Conservation (phyloP, 2,797 vertebrate species). For the Hapalemur alaotrensis region DNA sequence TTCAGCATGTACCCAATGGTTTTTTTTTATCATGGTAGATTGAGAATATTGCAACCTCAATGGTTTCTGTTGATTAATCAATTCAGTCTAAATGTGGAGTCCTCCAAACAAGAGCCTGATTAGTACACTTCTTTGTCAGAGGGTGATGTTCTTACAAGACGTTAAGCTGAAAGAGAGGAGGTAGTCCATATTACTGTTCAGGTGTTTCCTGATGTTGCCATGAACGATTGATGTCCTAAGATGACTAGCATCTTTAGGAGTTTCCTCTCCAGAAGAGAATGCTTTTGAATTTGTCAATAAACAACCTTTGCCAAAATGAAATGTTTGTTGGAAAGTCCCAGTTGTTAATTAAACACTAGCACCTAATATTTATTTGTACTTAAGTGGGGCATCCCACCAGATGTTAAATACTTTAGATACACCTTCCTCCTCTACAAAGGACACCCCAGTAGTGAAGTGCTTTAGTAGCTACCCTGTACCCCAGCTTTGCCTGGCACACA, state of each 20-base stretch:
- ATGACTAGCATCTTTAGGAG: background rate
- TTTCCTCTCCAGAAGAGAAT: slow-evolving; percentile 33
- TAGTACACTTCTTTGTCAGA: background rate
- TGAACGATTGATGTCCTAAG: background rate
- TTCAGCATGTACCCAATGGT: background rate
- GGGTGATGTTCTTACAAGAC: background rate
- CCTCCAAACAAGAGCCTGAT: background rate
- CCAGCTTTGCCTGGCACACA: background rate
- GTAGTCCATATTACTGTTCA: background rate
- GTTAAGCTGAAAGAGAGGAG: background rate
- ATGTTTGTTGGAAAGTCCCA: background rate
- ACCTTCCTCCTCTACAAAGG: background rate
- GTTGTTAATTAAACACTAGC: background rate
- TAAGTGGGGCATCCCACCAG: background rate
- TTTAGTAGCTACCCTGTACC: background rate
- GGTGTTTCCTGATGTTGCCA: slow-evolving; percentile 36
- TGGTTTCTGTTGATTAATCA: background rate
- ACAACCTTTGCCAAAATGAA: background rate
- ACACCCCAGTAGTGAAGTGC: background rate
- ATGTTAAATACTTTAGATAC: background rate
- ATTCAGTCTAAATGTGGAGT: background rate
- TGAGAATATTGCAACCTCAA: background rate
- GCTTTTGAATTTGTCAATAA: background rate
- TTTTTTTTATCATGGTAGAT: background rate
- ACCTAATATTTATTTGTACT: background rate